Evolutionary conservation across 2,888 invertebrate genomes (phyloP).

Genomic region (Herminia tarsipennalis): DNA sequence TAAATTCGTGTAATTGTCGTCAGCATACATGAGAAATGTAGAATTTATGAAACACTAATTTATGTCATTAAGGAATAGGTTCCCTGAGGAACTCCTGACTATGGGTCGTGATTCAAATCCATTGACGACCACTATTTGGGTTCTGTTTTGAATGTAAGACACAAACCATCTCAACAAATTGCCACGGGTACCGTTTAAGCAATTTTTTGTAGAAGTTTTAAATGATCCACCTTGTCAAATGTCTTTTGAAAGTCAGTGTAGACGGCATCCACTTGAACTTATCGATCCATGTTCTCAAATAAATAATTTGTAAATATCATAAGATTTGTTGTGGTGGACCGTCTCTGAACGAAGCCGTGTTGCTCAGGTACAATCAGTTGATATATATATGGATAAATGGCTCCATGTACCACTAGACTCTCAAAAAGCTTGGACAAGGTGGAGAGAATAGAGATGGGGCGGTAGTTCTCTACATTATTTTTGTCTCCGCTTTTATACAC

Average conservation of each 20-base stretch:
- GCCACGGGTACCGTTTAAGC: constrained; percentile 5
- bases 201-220: not conserved
- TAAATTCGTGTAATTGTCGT: no score
- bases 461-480: constrained; percentile 22
- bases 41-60: no score
- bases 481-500: constrained; percentile 19
- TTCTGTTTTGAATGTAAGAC: constrained; percentile 26
- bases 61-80: no score
- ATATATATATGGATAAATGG: constrained; percentile 23
- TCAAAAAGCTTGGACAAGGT: constrained; percentile 31
- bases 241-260: no score
- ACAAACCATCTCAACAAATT: constrained; percentile 19
- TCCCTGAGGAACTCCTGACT: constrained; percentile 34
- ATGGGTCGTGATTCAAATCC: constrained; percentile 14
- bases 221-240: no score
- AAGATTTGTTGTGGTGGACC: no score
- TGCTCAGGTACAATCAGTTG: no score
- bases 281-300: no score
- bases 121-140: constrained; percentile 25
- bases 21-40: no score
- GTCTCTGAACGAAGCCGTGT: no score
- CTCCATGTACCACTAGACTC: constrained; percentile 19
- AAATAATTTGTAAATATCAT: no score
- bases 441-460: constrained; percentile 26
- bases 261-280: no score